A percentile compares a stretch with the other conserved stretches of the same genome.
These are phyloP conservation scores for Macrosiphum euphorbiae DNA, from an alignment of 2,888 invertebrate genomes.

Conservation along the genomic window DNA sequence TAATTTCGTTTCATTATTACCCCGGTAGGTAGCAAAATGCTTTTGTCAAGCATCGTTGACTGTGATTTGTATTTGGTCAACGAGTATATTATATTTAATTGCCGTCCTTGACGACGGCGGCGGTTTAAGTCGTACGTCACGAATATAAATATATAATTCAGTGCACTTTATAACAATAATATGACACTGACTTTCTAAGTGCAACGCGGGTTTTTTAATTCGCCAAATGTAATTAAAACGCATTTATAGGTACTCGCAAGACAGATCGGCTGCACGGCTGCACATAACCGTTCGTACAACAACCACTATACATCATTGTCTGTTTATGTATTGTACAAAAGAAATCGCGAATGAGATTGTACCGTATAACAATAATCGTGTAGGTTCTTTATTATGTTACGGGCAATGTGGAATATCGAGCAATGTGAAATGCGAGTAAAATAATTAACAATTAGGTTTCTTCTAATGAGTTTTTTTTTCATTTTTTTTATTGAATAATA, in stretches of 20 bases:
- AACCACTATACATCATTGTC: background rate
- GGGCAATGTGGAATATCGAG: background rate
- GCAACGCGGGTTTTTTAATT: background rate
- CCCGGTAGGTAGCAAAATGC: slow-evolving; percentile 8
- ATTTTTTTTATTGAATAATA: background rate
- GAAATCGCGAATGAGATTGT: background rate
- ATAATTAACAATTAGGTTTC: background rate
- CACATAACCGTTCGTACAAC: background rate
- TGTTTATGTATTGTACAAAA: background rate
- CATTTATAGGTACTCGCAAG: no score
- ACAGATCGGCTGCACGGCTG: background rate
- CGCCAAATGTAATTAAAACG: background rate
- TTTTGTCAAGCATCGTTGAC: background rate
- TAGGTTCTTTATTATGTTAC: background rate
- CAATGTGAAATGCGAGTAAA: background rate
- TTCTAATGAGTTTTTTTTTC: background rate
- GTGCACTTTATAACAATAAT: background rate
- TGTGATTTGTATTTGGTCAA: slow-evolving; percentile 11
- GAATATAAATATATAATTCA: background rate
- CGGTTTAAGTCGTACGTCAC: slow-evolving; percentile 20
- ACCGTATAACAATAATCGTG: background rate
- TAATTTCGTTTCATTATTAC: background rate
- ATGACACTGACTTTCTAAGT: background rate
- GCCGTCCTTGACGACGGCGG: slow-evolving; percentile 20
- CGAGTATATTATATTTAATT: background rate